Base-by-base conservation (phyloP, 2,888 invertebrate species). In the Dendrolimus houi region DNA sequence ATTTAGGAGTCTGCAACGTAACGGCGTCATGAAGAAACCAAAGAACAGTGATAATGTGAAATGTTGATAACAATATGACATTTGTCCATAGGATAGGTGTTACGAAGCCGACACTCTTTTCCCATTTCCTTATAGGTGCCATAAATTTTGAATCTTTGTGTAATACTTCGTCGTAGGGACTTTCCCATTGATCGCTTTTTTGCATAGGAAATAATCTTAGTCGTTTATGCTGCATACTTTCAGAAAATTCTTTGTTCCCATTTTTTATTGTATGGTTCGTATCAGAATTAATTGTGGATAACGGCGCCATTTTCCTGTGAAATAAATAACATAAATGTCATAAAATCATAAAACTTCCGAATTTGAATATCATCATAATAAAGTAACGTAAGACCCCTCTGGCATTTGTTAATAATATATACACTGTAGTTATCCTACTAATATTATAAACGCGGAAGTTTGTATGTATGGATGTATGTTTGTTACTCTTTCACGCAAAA, bases 41-140 rank as follows among this genome's bases (percentile, higher is more conserved):
- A 59, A 85, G 66, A 0, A 91, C 0, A 2, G 86, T 83, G 0
- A 87, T 59, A 0, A 92, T 12, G 53, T 81, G 79, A 47, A 93
- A 79, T 9, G 87, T 9, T 1, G 79, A 74, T 54, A 95, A 92
- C 41, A 82, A 78, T 60, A 93, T 83, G 13, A 92, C 83, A 68
- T 93, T 94, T 54, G 78, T 79, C 94, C 94, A 95, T 66, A 93
- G 92, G n/a, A 94, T 81, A 0, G 93, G 92, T 2, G 93, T 93
- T 53, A 91, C 70, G 59, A 93, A 93, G 6, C 92, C 88, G 59
- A 85, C 66, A 7, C 61, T 63, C 63, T 79, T 87, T 64, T 88
- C 90, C 83, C 79, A 84, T 57, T 67, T 63, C 57, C 85, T 70
- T 12, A 85, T 52, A 0, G 69, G 74, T 9, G 65, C 63, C 40